Evolutionary conservation across 2,888 invertebrate genomes (phyloP).

Genomic region (Galerucella nymphaeae): DNA sequence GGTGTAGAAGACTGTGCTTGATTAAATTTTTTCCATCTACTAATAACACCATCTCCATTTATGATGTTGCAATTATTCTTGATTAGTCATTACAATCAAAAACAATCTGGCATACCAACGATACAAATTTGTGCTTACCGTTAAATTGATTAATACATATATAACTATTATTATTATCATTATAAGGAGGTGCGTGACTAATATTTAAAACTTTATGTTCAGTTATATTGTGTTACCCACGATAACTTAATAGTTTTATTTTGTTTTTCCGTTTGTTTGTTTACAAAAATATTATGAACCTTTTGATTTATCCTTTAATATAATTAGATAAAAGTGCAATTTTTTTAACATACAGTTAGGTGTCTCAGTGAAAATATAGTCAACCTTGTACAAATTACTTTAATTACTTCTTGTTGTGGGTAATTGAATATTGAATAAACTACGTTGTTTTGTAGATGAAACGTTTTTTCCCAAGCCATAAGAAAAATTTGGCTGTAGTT

Average conservation of each 20-base stretch:
- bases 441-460: too few species aligned
- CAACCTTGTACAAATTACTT: too few species aligned
- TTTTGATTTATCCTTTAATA: neutral
- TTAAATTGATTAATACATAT: neutral
- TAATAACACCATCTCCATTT: slow-evolving; percentile 16
- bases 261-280: neutral
- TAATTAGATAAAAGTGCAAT: too few species aligned
- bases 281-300: neutral
- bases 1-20: slow-evolving; percentile 29
- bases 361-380: neutral
- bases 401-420: too few species aligned
- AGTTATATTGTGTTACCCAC: neutral
- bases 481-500: too few species aligned
- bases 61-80: slow-evolving; percentile 28
- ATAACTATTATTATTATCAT: neutral
- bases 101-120: neutral
- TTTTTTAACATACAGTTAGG: too few species aligned
- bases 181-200: neutral
- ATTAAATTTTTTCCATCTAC: slow-evolving; percentile 21
- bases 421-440: too few species aligned
- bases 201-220: neutral
- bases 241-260: neutral
- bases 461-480: too few species aligned
- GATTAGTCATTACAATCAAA: neutral
- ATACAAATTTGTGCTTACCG: neutral